Conservation (phyloP, 2,113 vertebrate species). For the Triplophysa dalaica region DNA sequence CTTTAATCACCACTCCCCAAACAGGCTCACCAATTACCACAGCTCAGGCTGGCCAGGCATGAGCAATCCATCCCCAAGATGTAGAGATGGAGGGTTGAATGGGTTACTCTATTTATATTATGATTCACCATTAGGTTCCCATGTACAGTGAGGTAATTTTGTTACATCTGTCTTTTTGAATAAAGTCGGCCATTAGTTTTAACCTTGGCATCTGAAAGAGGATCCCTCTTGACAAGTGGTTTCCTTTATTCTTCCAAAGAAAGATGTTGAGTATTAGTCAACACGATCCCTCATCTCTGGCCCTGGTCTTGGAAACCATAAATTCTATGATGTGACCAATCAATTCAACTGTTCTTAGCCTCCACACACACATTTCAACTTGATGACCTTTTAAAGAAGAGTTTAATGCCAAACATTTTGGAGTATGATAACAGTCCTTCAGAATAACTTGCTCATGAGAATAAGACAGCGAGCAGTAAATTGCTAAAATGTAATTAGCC, state of each 20-base stretch:
- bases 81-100: slow-evolving; percentile 26
- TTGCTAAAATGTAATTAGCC: slow-evolving; percentile 24
- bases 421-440: neutral
- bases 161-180: slow-evolving; percentile 39
- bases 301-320: slow-evolving; percentile 3
- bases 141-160: slow-evolving; percentile 32
- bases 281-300: neutral
- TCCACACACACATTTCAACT: neutral
- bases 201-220: slow-evolving; percentile 21
- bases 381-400: no score
- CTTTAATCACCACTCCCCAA: slow-evolving; percentile 59
- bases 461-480: neutral
- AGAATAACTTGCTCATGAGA: neutral
- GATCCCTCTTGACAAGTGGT: slow-evolving; percentile 22
- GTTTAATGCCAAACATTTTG: no score
- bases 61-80: slow-evolving; percentile 35
- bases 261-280: slow-evolving; percentile 38
- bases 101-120: slow-evolving; percentile 14
- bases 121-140: slow-evolving; percentile 34
- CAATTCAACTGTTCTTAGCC: neutral
- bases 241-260: neutral
- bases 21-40: slow-evolving; percentile 51
- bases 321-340: neutral
- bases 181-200: slow-evolving; percentile 48
- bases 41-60: slow-evolving; percentile 22